Percentiles rank a stretch among this genome's conserved stretches.
Conservation (phyloP, 2,113 vertebrate genomes). For the Nansenia antarctica region DNA sequence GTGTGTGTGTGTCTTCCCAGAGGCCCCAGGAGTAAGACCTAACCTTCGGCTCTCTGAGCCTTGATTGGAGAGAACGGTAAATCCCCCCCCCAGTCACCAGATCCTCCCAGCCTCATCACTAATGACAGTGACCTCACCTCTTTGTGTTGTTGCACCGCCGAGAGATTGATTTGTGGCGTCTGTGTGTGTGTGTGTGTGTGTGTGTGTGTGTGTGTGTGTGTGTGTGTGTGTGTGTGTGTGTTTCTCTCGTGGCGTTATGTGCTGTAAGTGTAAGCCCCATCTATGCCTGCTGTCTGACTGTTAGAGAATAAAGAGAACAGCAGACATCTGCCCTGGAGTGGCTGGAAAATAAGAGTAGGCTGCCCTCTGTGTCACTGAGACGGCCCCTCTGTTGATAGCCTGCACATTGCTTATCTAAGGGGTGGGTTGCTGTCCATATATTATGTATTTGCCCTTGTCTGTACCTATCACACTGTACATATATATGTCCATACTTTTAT, state of each 20-base stretch:
- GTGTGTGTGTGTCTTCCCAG: no score
- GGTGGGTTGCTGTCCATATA: no score
- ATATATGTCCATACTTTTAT: not conserved
- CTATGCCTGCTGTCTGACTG: slow-evolving; percentile 13
- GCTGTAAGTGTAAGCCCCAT: not conserved
- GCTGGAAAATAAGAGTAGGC: slow-evolving; percentile 22
- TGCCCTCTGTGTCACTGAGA: slow-evolving; percentile 32
- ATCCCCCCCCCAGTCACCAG: slow-evolving; percentile 40
- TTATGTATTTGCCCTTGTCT: no score
- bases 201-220: slow-evolving; percentile 6
- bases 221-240: slow-evolving; percentile 16
- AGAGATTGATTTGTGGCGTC: slow-evolving; percentile 37
- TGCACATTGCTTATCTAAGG: slow-evolving; percentile 8
- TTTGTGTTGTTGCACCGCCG: slow-evolving; percentile 37
- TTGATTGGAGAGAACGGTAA: slow-evolving; percentile 46
- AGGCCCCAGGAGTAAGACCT: slow-evolving; percentile 22
- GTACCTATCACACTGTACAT: no score
- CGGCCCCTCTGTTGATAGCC: slow-evolving; percentile 21
- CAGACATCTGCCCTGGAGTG: slow-evolving; percentile 30
- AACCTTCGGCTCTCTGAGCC: slow-evolving; percentile 44
- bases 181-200: slow-evolving; percentile 15
- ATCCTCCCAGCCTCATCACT: slow-evolving; percentile 49
- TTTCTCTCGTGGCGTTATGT: slow-evolving; percentile 2
- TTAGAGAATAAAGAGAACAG: slow-evolving; percentile 40
- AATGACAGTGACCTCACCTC: slow-evolving; percentile 51